Evolutionary conservation across 2,113 vertebrate genomes (phyloP).

Genomic region (Hippotragus niger): DNA sequence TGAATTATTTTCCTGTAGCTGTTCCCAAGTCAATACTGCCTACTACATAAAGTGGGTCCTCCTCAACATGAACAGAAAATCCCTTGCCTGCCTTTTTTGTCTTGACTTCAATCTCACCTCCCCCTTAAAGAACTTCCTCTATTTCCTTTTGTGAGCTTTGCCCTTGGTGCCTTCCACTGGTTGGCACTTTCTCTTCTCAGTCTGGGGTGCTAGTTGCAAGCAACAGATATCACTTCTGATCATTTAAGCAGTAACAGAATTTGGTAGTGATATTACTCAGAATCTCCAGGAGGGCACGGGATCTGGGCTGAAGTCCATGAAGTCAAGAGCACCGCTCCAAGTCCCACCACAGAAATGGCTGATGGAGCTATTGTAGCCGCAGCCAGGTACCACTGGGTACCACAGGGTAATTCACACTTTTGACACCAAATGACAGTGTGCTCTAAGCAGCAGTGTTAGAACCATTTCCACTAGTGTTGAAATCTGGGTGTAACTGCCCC

Average conservation of each 20-base stretch:
- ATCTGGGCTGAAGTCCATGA: neutral
- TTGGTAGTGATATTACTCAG: neutral
- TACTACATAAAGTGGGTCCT: neutral
- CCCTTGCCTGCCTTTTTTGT: neutral
- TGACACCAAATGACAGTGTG: neutral
- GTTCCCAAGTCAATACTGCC: neutral
- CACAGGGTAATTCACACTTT: neutral
- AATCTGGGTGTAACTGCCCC: neutral
- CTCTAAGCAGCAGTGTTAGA: neutral
- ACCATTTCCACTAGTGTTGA: neutral
- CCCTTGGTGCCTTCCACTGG: neutral
- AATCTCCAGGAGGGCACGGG: neutral
- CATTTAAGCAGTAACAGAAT: neutral
- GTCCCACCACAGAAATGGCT: neutral
- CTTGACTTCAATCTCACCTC: neutral
- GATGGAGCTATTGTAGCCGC: neutral
- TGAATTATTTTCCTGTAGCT: neutral
- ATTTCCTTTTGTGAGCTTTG: neutral
- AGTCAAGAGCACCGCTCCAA: neutral
- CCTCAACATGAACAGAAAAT: neutral
- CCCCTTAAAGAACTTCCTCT: neutral
- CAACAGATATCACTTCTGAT: conserved; percentile 18
- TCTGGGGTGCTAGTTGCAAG: neutral
- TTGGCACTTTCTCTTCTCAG: neutral
- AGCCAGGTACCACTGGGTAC: neutral